Percentiles rank a stretch among this genome's conserved stretches.
Conservation (phyloP, 2,113 vertebrate genomes). For the Heterochromis multidens region DNA sequence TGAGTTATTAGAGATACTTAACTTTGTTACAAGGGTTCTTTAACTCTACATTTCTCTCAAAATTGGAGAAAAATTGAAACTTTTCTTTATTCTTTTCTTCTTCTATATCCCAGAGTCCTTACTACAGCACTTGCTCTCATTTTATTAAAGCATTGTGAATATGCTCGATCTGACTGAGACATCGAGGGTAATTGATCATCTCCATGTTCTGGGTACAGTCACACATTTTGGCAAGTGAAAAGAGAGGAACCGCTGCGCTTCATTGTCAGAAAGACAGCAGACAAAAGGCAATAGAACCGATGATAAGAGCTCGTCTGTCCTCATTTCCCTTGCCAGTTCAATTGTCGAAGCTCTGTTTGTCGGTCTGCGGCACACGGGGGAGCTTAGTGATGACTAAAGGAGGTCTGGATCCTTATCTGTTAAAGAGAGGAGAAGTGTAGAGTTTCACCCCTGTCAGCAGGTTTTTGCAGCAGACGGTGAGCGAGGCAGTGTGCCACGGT, state of each 20-base stretch:
- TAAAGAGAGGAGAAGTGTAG: constrained; percentile 24
- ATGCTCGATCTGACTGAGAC: constrained; percentile 39
- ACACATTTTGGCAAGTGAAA: constrained; percentile 14
- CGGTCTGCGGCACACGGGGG: background rate
- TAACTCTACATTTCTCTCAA: background rate
- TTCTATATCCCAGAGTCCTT: background rate
- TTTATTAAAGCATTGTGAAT: constrained; percentile 40
- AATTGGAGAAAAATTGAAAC: background rate
- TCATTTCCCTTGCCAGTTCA: constrained; percentile 54
- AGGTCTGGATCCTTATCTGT: constrained; percentile 58
- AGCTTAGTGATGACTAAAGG: constrained; percentile 26
- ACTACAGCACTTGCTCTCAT: background rate
- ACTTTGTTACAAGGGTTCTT: background rate
- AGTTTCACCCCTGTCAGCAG: constrained; percentile 58
- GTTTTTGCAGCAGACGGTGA: constrained; percentile 33
- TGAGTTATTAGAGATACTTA: background rate
- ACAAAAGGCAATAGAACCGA: constrained; percentile 31
- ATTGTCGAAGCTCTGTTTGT: constrained; percentile 25
- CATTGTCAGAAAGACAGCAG: constrained; percentile 8
- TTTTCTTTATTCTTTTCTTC: background rate
- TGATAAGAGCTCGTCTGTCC: constrained; percentile 44
- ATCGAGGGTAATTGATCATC: constrained; percentile 57
- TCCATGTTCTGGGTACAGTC: constrained; percentile 29
- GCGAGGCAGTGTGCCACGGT: background rate
- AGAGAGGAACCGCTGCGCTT: constrained; percentile 15